A percentile compares a stretch with the other conserved stretches of the same genome.
These are phyloP conservation scores for Psophia crepitans DNA, from an alignment of 2,113 vertebrate genomes.

Conservation along the genomic window DNA sequence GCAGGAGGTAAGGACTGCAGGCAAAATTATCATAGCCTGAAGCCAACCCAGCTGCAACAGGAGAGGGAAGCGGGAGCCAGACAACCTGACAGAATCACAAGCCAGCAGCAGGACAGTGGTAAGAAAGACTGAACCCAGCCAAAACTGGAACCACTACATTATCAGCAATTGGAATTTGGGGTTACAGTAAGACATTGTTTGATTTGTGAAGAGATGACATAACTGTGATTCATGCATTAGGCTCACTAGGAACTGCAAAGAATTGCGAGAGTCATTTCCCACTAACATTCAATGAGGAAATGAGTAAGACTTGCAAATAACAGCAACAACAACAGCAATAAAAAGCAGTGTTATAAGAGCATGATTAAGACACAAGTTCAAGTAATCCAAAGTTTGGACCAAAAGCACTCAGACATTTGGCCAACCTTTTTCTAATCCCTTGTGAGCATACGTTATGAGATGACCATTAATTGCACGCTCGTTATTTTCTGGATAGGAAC, in stretches of 20 bases:
- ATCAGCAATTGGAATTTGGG: background rate
- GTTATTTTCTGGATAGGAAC: background rate
- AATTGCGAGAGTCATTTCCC: background rate
- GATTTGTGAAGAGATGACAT: background rate
- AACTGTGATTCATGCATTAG: background rate
- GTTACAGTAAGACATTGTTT: background rate
- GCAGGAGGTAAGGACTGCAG: slow-evolving; percentile 23
- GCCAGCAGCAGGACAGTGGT: slow-evolving; percentile 4
- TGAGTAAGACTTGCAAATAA: background rate
- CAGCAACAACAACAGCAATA: background rate
- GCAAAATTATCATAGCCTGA: slow-evolving; percentile 44
- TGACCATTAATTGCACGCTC: background rate
- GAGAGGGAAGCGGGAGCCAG: slow-evolving; percentile 19
- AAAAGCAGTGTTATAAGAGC: background rate
- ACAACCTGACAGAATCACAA: background rate
- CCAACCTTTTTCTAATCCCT: background rate
- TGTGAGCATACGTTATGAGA: background rate
- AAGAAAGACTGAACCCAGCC: background rate
- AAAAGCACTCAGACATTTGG: background rate
- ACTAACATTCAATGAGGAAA: background rate
- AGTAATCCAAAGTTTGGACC: background rate
- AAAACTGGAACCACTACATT: background rate
- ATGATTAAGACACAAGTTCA: background rate
- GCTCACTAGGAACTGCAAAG: background rate
- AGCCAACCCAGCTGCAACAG: slow-evolving; percentile 49